Base-by-base conservation (phyloP, 2,113 vertebrate genomes). In the Spea multiplicata region DNA sequence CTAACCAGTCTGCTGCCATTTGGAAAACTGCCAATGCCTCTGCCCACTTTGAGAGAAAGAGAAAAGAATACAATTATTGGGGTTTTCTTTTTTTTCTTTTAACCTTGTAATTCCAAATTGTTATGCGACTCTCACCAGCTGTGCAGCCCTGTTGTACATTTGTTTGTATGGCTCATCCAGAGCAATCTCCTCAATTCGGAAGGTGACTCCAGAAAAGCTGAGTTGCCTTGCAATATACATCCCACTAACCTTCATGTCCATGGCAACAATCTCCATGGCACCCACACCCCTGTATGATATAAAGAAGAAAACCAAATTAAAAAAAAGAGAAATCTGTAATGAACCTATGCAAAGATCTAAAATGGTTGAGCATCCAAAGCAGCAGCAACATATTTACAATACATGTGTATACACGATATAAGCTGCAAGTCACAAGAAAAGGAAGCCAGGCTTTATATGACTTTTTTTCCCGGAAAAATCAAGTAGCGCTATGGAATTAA, bases 161-260 rank as follows among this genome's bases (percentile, higher is more conserved):
- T 87, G 81, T 86, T 95, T 94, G 61, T 97, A 98, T 81, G 93
- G 91, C 0, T 88, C 87, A 7, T 96, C 92, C 86, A 99, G 88
- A 0, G 92, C 91, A 84, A 99, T 99, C 89, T 99, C 97, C 87
- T 98, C 97, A 0, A 99, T 94, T 52, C 93, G 91, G 91, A 99
- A 99, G 48, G 96, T 95, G 68, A 99, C 97, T 0, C 97, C 97
- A 0, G 95, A 94, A 88, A 99, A 99, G 88, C 97, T 99, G 84
- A 99, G 95, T 91, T 99, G 97, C 84, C 97, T 91, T 3, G 97
- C 97, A 1, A 99, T 99, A 92, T 99, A 99, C 97, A 98, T 98
- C 71, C 97, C 97, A 3, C 96, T 99, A 84, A 99, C 96, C 84
- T 99, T 99, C 97, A 99, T 99, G 85, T 99, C 97, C 97, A 99